Conservation (phyloP, 2,888 invertebrate genomes). For the Amphipoea lucens region DNA sequence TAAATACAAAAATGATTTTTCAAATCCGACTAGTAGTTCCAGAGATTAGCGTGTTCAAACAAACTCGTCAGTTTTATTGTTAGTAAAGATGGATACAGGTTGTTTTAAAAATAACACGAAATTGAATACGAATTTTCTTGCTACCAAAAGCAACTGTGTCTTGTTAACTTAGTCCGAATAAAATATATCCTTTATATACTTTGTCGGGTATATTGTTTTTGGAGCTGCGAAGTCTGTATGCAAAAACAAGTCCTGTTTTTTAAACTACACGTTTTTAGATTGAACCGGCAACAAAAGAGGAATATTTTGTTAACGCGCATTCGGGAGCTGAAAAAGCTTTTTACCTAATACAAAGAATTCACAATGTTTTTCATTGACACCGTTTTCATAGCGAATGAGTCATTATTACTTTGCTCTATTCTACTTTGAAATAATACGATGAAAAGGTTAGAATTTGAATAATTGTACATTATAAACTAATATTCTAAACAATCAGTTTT, state of each 20-base stretch:
- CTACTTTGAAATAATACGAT: conserved; percentile 8
- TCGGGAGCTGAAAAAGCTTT: background rate
- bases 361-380: background rate
- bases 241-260: conserved; percentile 7
- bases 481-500: background rate
- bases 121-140: conserved; percentile 22
- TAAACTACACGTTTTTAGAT: conserved; percentile 13
- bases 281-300: background rate
- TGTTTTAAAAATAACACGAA: conserved; percentile 23
- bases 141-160: background rate
- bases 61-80: no score
- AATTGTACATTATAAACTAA: background rate
- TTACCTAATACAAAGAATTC: background rate
- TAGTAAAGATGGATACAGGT: background rate
- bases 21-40: background rate
- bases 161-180: conserved; percentile 11
- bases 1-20: no score
- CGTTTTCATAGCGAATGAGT: background rate
- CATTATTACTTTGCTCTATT: conserved; percentile 9
- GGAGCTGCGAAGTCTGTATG: background rate
- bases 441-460: conserved; percentile 22
- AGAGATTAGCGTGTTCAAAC: no score
- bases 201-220: conserved; percentile 9
- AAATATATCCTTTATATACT: background rate
- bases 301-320: conserved; percentile 4